These are phyloP conservation scores for Trogon surrucura DNA, from an alignment of 2,113 vertebrate species.

Conservation along the genomic window DNA sequence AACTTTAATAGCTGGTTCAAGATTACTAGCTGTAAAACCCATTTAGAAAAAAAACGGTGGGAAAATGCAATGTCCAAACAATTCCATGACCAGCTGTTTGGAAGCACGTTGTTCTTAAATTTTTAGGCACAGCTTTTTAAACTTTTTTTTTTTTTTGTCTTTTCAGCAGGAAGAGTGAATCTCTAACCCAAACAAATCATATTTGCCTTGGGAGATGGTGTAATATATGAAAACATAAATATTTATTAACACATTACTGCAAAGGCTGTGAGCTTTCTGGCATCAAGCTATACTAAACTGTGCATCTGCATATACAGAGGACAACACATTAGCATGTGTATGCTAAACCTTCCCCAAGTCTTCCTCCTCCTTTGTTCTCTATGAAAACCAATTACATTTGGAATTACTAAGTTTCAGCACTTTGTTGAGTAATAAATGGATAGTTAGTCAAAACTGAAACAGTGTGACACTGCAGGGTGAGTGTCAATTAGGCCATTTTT, in stretches of 20 bases:
- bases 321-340: conserved; percentile 30
- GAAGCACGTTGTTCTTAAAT: background rate
- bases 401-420: conserved; percentile 19
- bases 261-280: background rate
- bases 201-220: conserved; percentile 12
- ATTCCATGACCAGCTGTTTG: background rate
- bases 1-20: background rate
- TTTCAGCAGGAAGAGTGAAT: background rate
- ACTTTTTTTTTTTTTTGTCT: background rate
- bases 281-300: background rate
- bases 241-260: conserved; percentile 60
- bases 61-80: background rate
- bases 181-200: background rate
- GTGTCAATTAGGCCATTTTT: conserved; percentile 19
- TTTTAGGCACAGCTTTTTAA: background rate
- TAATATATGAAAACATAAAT: conserved; percentile 59
- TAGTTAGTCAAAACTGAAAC: conserved; percentile 41
- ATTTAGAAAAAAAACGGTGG: background rate
- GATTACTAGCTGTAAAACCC: background rate
- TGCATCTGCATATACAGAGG: conserved; percentile 25
- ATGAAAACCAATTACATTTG: conserved; percentile 48
- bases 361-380: background rate
- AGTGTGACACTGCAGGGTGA: background rate
- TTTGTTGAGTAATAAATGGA: conserved; percentile 47
- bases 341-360: background rate